Conservation (phyloP, 92 coral and sea anemone species). For the Parazoanthus atlanticus region DNA sequence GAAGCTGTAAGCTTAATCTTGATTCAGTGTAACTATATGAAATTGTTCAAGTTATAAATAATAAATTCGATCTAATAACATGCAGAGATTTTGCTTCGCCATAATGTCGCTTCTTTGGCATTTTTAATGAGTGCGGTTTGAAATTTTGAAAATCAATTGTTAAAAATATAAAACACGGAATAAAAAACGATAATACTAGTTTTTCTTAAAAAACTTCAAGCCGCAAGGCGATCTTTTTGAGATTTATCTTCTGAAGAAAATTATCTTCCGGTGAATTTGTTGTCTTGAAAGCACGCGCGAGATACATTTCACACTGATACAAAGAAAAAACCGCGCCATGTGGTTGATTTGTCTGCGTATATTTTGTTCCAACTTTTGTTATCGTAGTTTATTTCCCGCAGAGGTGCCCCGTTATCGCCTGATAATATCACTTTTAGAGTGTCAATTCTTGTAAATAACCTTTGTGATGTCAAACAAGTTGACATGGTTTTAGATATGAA, state of each 20-base stretch:
- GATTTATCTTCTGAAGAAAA: background rate
- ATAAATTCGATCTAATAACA: background rate
- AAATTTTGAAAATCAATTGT: background rate
- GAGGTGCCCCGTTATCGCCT: background rate
- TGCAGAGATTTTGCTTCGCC: background rate
- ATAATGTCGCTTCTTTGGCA: background rate
- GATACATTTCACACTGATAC: background rate
- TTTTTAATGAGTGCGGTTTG: background rate
- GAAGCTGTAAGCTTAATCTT: too few species aligned
- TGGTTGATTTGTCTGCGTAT: background rate
- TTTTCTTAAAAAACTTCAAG: too few species aligned
- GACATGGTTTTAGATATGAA: background rate
- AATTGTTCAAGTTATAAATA: background rate
- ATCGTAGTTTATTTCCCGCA: slow-evolving; percentile 1
- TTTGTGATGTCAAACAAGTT: background rate
- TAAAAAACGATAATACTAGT: background rate
- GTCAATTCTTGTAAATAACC: background rate
- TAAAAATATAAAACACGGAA: too few species aligned
- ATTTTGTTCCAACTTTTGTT: background rate
- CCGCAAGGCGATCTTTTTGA: too few species aligned
- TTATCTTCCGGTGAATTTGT: background rate
- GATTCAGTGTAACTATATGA: background rate
- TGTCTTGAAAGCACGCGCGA: background rate
- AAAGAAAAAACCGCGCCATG: background rate
- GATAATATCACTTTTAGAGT: background rate